Conservation (phyloP, 2,888 invertebrate species). For the Nemurella pictetii region DNA sequence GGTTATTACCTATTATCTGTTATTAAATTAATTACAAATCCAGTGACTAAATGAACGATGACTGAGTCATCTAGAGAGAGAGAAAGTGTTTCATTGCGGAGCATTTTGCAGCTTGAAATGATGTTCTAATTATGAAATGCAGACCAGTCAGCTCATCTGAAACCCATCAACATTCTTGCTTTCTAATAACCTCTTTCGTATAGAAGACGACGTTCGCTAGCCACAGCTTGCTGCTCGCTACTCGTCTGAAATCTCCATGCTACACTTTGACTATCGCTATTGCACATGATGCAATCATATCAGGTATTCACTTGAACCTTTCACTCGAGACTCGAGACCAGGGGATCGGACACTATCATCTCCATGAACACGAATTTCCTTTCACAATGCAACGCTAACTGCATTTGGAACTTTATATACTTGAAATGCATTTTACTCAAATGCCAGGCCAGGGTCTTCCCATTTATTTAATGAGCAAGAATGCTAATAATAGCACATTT, state of each 20-base stretch:
- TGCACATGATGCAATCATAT: conserved; percentile 15
- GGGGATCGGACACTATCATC: neutral
- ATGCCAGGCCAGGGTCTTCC: too few species aligned
- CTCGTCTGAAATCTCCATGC: conserved; percentile 5
- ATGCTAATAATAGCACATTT: too few species aligned
- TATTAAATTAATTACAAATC: neutral
- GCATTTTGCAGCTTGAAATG: neutral
- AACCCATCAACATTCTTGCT: conserved; percentile 7
- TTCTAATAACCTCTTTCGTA: conserved; percentile 8
- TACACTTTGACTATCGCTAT: neutral
- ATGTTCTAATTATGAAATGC: conserved; percentile 26
- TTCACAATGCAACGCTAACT: neutral
- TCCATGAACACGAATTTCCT: neutral
- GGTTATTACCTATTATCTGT: neutral
- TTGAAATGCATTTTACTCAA: neutral
- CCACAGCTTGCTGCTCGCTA: neutral
- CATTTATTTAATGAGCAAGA: too few species aligned
- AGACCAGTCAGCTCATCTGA: conserved; percentile 1
- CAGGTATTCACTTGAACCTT: conserved; percentile 22
- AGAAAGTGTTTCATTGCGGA: conserved; percentile 1
- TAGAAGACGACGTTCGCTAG: too few species aligned
- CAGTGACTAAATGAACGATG: neutral
- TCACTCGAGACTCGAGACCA: conserved; percentile 9
- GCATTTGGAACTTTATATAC: neutral
- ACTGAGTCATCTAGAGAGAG: neutral